A percentile compares a stretch with the other conserved stretches of the same genome.
Conservation (phyloP, 2,113 vertebrate genomes). For the Solea solea region DNA sequence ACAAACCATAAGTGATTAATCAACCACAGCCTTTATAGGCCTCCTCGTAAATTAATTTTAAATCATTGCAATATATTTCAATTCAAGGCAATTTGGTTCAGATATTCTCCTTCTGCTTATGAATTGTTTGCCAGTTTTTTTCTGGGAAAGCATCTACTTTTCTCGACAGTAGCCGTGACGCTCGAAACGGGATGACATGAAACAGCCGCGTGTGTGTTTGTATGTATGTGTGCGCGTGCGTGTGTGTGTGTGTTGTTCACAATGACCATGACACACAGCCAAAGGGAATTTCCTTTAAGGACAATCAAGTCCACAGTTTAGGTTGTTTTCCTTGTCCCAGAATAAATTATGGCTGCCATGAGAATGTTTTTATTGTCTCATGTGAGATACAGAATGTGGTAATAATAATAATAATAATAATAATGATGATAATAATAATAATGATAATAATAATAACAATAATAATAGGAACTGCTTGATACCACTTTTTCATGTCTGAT, state of each 20-base stretch:
- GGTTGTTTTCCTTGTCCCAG: background rate
- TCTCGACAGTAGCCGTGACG: background rate
- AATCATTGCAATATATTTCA: background rate
- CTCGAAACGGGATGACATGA: too few species aligned
- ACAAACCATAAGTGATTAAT: conserved; percentile 13
- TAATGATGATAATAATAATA: too few species aligned
- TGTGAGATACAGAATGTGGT: too few species aligned
- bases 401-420: too few species aligned
- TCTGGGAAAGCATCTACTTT: background rate
- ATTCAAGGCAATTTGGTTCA: too few species aligned
- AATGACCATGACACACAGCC: background rate
- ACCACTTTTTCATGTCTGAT: too few species aligned
- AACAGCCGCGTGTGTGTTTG: background rate
- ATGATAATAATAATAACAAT: too few species aligned
- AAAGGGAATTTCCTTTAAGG: background rate
- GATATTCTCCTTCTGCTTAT: too few species aligned
- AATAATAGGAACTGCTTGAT: too few species aligned
- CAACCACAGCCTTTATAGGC: background rate
- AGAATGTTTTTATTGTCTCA: background rate
- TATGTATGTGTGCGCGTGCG: background rate
- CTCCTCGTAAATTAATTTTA: background rate
- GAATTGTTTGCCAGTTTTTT: background rate
- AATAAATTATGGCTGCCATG: background rate
- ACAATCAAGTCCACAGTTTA: background rate
- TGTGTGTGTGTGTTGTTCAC: too few species aligned